These are phyloP conservation scores for Crioceris asparagi DNA, from an alignment of 2,888 invertebrate genomes.

Conservation along the genomic window DNA sequence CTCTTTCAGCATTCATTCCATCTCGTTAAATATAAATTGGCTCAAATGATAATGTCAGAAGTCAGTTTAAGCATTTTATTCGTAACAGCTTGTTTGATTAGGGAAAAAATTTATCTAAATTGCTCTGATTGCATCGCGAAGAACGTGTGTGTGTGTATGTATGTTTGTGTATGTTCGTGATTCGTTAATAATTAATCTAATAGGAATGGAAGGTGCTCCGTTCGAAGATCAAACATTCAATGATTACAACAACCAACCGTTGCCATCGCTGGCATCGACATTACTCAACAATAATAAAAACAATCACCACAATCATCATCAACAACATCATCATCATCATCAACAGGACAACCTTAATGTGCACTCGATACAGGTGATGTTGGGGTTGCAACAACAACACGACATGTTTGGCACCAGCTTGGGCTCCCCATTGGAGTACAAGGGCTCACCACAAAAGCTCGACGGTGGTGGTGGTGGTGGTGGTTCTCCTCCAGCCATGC, in stretches of 20 bases:
- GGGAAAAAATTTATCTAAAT: conserved; percentile 31
- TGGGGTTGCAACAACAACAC: conserved; percentile 46
- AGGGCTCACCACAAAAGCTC: conserved; percentile 39
- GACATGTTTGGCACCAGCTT: conserved; percentile 38
- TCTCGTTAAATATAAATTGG: conserved; percentile 42
- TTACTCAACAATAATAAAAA: conserved; percentile 33
- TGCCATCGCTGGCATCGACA: conserved; percentile 36
- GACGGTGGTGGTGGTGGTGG: conserved; percentile 30
- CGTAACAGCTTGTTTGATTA: neutral
- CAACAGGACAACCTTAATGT: conserved; percentile 42
- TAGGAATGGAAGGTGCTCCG: conserved; percentile 53
- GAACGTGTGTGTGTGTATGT: no score
- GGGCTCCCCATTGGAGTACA: conserved; percentile 39
- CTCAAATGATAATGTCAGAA: conserved; percentile 40
- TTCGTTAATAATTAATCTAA: neutral
- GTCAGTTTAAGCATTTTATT: conserved; percentile 26
- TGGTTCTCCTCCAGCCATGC: conserved; percentile 30
- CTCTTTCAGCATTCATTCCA: conserved; percentile 31
- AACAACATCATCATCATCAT: conserved; percentile 9
- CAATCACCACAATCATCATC: conserved; percentile 1
- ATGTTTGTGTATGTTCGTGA: neutral
- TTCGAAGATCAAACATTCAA: conserved; percentile 73
- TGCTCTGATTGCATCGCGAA: conserved; percentile 33
- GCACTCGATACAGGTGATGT: conserved; percentile 58
- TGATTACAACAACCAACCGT: conserved; percentile 55